Evolutionary conservation across 64 coral and sea anemone genomes (phyloP).

Genomic region (Stichodactyla mertensii): DNA sequence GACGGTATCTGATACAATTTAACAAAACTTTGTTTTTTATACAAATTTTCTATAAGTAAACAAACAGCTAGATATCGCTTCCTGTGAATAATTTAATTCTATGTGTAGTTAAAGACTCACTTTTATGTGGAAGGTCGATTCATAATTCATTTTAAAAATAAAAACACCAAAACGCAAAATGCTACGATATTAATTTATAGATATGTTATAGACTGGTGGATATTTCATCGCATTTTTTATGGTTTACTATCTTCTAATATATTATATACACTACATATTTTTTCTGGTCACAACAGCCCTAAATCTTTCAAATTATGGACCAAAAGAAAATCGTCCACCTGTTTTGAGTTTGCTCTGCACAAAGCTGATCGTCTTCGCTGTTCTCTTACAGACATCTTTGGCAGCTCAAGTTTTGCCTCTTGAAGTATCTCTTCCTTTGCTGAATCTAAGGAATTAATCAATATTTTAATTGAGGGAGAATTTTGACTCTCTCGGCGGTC

Average conservation of each 20-base stretch:
- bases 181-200: neutral
- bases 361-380: constrained; percentile 75
- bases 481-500: neutral
- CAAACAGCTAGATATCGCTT: neutral
- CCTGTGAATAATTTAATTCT: neutral
- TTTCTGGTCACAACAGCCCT: constrained; percentile 47
- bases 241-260: neutral
- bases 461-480: constrained; percentile 52
- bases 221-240: neutral
- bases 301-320: constrained; percentile 83
- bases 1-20: too few relatives aligned
- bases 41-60: neutral
- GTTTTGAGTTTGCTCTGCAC: constrained; percentile 80
- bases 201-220: neutral
- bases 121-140: neutral
- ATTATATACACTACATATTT: neutral
- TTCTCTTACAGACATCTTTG: constrained; percentile 65
- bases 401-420: constrained; percentile 23
- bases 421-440: constrained; percentile 56
- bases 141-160: neutral
- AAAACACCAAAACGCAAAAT: too few relatives aligned
- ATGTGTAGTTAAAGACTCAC: neutral
- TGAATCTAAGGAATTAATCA: constrained; percentile 74
- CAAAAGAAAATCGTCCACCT: constrained; percentile 82
- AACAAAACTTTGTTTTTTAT: neutral